These are phyloP conservation scores for Teleopsis dalmanni DNA, from an alignment of 1,140 invertebrate genomes.

Conservation along the genomic window DNA sequence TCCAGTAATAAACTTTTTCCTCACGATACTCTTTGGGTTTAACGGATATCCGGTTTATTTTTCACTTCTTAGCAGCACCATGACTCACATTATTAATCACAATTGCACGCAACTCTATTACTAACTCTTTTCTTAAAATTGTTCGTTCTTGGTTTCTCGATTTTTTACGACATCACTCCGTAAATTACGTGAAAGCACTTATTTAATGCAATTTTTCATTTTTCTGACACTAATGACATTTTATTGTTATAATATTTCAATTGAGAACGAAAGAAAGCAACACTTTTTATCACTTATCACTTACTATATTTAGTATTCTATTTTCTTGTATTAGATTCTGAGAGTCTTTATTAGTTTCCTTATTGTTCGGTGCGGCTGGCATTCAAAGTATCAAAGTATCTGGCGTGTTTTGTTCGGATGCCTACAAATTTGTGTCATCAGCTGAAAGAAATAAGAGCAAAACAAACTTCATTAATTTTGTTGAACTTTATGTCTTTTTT, in stretches of 20 bases:
- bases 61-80: background rate
- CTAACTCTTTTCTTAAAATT: background rate
- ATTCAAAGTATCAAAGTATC: no score
- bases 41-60: background rate
- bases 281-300: no score
- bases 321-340: no score
- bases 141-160: background rate
- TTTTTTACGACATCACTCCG: background rate
- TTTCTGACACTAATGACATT: conserved; percentile 14
- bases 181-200: conserved; percentile 6
- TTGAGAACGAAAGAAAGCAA: no score
- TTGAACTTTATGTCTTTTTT: no score
- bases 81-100: background rate
- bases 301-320: no score
- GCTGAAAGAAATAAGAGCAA: no score
- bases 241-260: conserved; percentile 9
- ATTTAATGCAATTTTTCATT: conserved; percentile 8
- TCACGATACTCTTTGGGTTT: background rate
- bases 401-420: no score
- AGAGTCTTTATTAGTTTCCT: no score
- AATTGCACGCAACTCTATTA: background rate
- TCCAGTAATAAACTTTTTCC: background rate
- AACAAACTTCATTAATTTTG: no score
- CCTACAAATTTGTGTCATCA: no score
- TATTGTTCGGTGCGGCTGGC: no score